Evolutionary conservation across 2,888 invertebrate species (phyloP).

Genomic region (Sarcophaga carnaria): DNA sequence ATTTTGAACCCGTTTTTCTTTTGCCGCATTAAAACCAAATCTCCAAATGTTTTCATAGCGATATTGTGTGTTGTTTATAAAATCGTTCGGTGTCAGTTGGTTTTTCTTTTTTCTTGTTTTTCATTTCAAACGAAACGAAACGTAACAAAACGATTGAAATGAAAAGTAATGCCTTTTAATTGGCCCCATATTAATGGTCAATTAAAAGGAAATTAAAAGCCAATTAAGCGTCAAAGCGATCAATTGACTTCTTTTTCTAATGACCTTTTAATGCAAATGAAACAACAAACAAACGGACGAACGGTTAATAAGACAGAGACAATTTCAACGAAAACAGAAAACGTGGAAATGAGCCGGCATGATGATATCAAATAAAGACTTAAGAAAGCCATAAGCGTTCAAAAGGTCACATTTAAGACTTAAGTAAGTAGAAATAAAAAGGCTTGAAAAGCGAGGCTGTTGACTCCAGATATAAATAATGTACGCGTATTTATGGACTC

Average conservation of each 20-base stretch:
- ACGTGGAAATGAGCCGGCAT: slow-evolving; percentile 1
- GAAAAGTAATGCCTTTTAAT: slow-evolving; percentile 42
- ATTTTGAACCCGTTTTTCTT: background rate
- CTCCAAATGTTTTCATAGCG: slow-evolving; percentile 21
- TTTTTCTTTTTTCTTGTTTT: background rate
- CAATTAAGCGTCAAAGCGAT: slow-evolving; percentile 36
- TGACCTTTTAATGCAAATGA: slow-evolving; percentile 28
- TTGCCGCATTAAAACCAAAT: slow-evolving; percentile 27
- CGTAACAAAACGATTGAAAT: slow-evolving; percentile 10
- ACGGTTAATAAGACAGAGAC: background rate
- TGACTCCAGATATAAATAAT: no score
- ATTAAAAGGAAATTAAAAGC: slow-evolving; percentile 56
- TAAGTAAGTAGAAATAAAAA: no score
- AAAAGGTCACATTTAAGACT: no score
- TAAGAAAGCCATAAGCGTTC: no score
- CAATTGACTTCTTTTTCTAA: slow-evolving; percentile 48
- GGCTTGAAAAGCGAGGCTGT: no score
- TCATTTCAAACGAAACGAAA: no score
- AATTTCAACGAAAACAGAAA: slow-evolving; percentile 20
- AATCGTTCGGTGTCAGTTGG: background rate
- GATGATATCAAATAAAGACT: no score
- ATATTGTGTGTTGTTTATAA: background rate
- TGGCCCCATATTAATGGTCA: slow-evolving; percentile 51
- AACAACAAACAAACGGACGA: background rate
- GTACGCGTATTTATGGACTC: no score